Conservation (phyloP, 2,797 vertebrate genomes). For the Anableps anableps region DNA sequence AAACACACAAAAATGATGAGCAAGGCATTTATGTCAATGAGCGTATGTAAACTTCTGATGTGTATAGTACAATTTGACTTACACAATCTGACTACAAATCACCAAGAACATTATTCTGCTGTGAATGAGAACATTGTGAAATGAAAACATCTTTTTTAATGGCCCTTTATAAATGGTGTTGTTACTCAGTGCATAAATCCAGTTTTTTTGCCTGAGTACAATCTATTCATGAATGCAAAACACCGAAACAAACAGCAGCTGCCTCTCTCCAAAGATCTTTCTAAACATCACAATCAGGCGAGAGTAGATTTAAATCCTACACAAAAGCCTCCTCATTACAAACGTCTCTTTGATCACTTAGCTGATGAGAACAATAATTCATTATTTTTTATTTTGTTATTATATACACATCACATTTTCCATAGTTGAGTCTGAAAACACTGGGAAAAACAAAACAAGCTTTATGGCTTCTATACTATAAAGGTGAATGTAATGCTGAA, state of each 20-base stretch:
- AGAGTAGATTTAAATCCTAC: constrained; percentile 52
- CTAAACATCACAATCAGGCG: constrained; percentile 61
- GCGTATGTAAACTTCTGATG: background rate
- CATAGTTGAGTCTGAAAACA: constrained; percentile 14
- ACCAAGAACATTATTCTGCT: constrained; percentile 2
- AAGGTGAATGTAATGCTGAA: background rate
- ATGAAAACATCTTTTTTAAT: constrained; percentile 50
- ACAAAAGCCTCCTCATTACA: constrained; percentile 54
- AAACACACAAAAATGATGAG: background rate
- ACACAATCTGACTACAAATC: constrained; percentile 7
- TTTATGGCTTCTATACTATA: background rate
- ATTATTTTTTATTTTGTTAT: constrained; percentile 26
- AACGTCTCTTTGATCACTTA: constrained; percentile 68
- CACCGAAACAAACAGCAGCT: constrained; percentile 49
- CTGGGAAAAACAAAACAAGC: constrained; percentile 4
- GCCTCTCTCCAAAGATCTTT: constrained; percentile 24
- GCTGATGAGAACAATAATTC: constrained; percentile 59
- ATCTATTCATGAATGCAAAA: constrained; percentile 56
- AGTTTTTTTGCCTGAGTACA: constrained; percentile 33
- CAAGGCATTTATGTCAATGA: background rate
- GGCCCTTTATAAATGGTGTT: constrained; percentile 50
- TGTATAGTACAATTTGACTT: background rate
- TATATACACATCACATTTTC: constrained; percentile 28
- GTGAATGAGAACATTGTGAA: constrained; percentile 35
- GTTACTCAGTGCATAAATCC: constrained; percentile 52